Conservation (phyloP, 2,113 vertebrate genomes). For the Elanoides forficatus region DNA sequence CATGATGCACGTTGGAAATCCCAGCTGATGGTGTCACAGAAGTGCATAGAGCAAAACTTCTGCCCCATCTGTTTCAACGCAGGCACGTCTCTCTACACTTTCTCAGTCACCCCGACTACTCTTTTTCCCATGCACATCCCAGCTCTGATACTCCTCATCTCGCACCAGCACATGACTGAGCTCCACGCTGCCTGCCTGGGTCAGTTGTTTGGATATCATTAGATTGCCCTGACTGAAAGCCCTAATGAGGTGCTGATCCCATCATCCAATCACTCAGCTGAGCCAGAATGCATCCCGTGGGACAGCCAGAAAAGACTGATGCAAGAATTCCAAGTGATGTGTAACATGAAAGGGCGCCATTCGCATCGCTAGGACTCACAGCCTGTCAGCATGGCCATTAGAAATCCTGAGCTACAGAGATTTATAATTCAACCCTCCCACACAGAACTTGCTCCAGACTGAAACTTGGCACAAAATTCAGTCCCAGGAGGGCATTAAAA, state of each 20-base stretch:
- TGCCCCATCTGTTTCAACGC: not conserved
- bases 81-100: not conserved
- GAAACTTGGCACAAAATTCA: conserved; percentile 65
- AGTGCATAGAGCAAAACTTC: not conserved
- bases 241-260: conserved; percentile 69
- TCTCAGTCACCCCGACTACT: not conserved
- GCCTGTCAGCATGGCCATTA: conserved; percentile 68
- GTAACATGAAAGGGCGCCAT: conserved; percentile 64
- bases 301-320: conserved; percentile 49
- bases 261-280: conserved; percentile 50
- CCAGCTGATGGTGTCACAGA: not conserved
- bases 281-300: not conserved
- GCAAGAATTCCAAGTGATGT: conserved; percentile 65
- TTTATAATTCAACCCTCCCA: conserved; percentile 69
- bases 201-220: conserved; percentile 23
- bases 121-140: conserved; percentile 14
- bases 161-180: not conserved
- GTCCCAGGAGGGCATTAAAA: conserved; percentile 65
- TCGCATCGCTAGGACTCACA: conserved; percentile 40
- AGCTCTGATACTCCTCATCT: not conserved
- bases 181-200: not conserved
- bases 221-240: conserved; percentile 40
- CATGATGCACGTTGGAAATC: fast-evolving
- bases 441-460: conserved; percentile 60
- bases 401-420: conserved; percentile 31